phyloP scores from a whole-genome alignment of 2,113 vertebrate species.

The Pyrgilauda ruficollis region DNA sequence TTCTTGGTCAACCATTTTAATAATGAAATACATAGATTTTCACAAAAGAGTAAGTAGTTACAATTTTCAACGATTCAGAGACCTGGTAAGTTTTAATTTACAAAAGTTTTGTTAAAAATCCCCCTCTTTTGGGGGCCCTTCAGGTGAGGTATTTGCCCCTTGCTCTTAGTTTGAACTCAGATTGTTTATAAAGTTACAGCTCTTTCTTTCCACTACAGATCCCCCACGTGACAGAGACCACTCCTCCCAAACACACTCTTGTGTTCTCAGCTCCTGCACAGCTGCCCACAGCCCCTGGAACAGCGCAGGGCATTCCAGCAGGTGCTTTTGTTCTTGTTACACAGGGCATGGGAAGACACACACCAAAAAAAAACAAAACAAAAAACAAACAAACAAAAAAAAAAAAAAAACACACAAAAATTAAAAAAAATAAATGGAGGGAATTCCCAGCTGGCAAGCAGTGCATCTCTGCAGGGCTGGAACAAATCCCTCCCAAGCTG shows the following conservation, averaged over 20 bases:
- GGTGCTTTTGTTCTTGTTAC: background rate
- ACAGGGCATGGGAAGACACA: background rate
- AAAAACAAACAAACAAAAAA: too few relatives aligned
- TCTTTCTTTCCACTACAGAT: background rate
- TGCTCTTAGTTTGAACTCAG: background rate
- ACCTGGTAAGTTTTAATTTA: background rate
- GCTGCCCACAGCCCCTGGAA: background rate
- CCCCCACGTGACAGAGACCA: accelerated
- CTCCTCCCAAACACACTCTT: background rate
- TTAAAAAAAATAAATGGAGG: too few relatives aligned
- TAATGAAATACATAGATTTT: background rate
- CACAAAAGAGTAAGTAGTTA: background rate
- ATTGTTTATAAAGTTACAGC: background rate
- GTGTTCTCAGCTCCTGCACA: background rate
- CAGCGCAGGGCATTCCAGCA: background rate
- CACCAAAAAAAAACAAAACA: accelerated
- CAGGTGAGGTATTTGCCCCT: background rate
- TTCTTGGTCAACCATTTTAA: background rate
- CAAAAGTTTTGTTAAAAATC: background rate
- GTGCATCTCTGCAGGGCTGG: background rate
- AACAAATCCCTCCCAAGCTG: accelerated
- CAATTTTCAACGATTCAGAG: background rate
- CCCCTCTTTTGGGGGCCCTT: background rate
- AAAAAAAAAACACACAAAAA: too few relatives aligned
- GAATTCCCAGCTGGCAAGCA: background rate